Evolutionary conservation across 2,113 vertebrate genomes (phyloP).

Genomic region (Noctilio leporinus): DNA sequence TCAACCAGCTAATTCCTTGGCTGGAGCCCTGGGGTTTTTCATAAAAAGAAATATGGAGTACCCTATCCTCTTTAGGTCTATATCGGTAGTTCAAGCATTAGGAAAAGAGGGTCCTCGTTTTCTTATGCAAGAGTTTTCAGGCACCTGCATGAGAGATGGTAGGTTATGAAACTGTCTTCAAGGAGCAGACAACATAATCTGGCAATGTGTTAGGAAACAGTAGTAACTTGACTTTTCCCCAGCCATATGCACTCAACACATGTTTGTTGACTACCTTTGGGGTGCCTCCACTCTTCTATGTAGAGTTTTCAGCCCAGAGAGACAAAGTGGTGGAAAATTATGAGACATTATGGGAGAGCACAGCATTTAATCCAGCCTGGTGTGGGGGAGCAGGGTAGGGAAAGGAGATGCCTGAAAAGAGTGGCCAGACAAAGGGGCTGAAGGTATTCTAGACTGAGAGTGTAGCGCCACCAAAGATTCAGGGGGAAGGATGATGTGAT

Average conservation of each 20-base stretch:
- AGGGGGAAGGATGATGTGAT: neutral
- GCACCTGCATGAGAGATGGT: neutral
- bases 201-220: neutral
- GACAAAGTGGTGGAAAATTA: neutral
- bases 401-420: neutral
- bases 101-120: neutral
- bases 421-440: neutral
- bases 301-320: neutral
- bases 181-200: neutral
- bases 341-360: neutral
- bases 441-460: neutral
- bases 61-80: rapidly evolving
- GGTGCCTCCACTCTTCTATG: neutral
- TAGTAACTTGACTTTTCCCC: neutral
- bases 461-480: neutral
- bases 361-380: neutral
- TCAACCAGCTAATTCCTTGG: neutral
- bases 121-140: neutral
- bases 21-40: neutral
- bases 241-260: neutral
- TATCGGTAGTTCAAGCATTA: neutral
- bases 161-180: neutral
- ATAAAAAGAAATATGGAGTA: neutral
- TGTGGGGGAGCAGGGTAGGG: neutral
- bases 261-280: neutral